These are phyloP conservation scores for Zaprionus africanus DNA, from an alignment of 1,140 invertebrate genomes.

Conservation along the genomic window DNA sequence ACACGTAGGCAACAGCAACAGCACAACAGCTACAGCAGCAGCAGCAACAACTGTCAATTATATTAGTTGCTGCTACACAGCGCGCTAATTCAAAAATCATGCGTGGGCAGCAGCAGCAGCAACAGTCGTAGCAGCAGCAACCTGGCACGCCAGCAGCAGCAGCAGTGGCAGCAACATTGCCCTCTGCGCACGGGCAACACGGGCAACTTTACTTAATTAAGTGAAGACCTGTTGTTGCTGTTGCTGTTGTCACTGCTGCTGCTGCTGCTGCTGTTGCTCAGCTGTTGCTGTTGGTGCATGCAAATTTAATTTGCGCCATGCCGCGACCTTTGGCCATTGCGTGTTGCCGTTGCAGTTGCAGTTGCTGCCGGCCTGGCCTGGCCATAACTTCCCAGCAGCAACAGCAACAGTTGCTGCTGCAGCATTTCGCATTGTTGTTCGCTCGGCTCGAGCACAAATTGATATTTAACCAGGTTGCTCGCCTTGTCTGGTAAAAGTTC, in stretches of 20 bases:
- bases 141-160: conserved; percentile 42
- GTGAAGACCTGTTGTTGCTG: conserved; percentile 70
- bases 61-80: conserved; percentile 80
- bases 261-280: conserved; percentile 53
- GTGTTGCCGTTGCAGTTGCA: conserved; percentile 57
- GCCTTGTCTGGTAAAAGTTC: conserved; percentile 42
- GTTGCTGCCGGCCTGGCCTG: conserved; percentile 4
- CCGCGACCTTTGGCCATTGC: conserved; percentile 74
- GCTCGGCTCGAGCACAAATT: conserved; percentile 42
- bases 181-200: conserved; percentile 49
- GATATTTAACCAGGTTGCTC: conserved; percentile 54
- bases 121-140: conserved; percentile 40
- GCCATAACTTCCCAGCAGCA: conserved; percentile 42
- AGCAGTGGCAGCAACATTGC: conserved; percentile 50
- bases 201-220: conserved; percentile 79
- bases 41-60: conserved; percentile 78
- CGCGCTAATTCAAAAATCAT: conserved; percentile 81
- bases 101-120: conserved; percentile 69
- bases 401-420: conserved; percentile 8
- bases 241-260: conserved; percentile 33
- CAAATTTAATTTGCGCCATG: conserved; percentile 61
- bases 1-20: conserved; percentile 70
- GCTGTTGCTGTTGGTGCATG: conserved; percentile 47
- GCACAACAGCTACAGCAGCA: conserved; percentile 29
- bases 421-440: conserved; percentile 37